Percentiles rank a stretch among this genome's conserved stretches.
phyloP scores from a whole-genome alignment of 1,140 invertebrate species.

The Galendromus occidentalis region DNA sequence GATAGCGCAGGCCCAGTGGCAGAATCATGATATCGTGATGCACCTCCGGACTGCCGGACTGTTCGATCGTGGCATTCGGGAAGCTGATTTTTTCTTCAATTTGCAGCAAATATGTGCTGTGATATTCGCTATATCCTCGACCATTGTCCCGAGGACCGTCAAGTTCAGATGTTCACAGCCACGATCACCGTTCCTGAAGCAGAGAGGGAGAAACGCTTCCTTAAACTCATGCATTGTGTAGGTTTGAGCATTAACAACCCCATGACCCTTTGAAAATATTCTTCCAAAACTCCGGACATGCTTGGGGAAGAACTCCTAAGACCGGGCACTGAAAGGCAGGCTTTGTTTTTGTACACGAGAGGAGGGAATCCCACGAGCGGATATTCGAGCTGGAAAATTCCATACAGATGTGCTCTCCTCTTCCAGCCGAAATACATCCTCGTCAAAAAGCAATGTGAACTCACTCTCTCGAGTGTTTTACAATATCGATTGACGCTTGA shows the following conservation, averaged over 20 bases:
- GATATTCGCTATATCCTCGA: conserved; percentile 38
- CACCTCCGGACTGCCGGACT: background rate
- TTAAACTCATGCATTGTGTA: conserved; percentile 40
- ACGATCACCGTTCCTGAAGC: conserved; percentile 25
- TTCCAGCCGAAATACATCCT: background rate
- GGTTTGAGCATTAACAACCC: conserved; percentile 16
- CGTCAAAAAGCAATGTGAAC: background rate
- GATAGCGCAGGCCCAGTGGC: too few relatives aligned
- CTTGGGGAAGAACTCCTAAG: too few relatives aligned
- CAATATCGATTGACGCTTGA: background rate
- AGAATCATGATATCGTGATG: too few relatives aligned
- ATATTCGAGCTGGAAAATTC: too few relatives aligned
- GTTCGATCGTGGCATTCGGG: background rate
- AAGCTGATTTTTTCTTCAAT: background rate
- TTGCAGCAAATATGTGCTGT: conserved; percentile 32
- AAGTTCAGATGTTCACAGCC: conserved; percentile 40
- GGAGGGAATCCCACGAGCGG: too few relatives aligned
- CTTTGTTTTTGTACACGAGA: too few relatives aligned
- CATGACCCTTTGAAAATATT: too few relatives aligned
- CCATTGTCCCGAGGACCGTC: conserved; percentile 36
- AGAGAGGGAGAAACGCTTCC: conserved; percentile 34
- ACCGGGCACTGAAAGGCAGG: too few relatives aligned
- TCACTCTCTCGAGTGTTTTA: background rate
- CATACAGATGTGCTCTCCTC: too few relatives aligned
- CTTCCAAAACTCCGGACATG: too few relatives aligned